Evolutionary conservation across 2,888 invertebrate genomes (phyloP).

Genomic region (Caenorhabditis angaria): DNA sequence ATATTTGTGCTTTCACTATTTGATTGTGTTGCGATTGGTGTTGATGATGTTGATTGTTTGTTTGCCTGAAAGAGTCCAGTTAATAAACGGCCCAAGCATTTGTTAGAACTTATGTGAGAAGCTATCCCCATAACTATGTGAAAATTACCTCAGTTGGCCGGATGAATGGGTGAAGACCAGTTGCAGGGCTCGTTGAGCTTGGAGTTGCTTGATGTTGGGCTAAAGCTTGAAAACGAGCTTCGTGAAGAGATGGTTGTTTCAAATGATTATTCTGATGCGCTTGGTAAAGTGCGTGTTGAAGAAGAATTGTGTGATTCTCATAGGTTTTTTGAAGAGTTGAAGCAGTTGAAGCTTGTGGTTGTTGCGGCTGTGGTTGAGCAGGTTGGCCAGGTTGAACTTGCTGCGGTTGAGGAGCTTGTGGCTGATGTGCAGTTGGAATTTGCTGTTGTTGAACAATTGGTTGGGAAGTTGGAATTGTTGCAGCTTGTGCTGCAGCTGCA

Average conservation of each 20-base stretch:
- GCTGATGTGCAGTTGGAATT: slow-evolving; percentile 5
- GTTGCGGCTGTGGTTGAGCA: slow-evolving; percentile 14
- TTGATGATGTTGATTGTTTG: background rate
- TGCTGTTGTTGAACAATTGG: background rate
- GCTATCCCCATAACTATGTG: no score
- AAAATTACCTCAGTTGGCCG: slow-evolving; percentile 32
- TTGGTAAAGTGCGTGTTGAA: slow-evolving; percentile 58
- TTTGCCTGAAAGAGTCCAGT: background rate
- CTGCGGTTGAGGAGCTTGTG: slow-evolving; percentile 7
- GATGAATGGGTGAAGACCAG: slow-evolving; percentile 34
- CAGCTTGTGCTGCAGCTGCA: background rate
- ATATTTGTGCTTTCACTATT: slow-evolving; percentile 28
- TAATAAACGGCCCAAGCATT: background rate
- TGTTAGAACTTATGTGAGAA: background rate
- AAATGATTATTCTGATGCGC: slow-evolving; percentile 15
- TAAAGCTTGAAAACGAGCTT: slow-evolving; percentile 39
- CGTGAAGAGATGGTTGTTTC: slow-evolving; percentile 29
- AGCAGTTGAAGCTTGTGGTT: slow-evolving; percentile 20
- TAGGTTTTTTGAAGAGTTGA: slow-evolving; percentile 26
- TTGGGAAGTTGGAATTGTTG: no score
- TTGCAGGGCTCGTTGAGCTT: slow-evolving; percentile 16
- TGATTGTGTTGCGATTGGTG: background rate
- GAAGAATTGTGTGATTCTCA: slow-evolving; percentile 42
- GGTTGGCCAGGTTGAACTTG: slow-evolving; percentile 16
- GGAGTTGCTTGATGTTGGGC: slow-evolving; percentile 29